These are phyloP conservation scores for Lamellibrachia satsuma DNA, from an alignment of 2,888 invertebrate genomes.

Conservation along the genomic window DNA sequence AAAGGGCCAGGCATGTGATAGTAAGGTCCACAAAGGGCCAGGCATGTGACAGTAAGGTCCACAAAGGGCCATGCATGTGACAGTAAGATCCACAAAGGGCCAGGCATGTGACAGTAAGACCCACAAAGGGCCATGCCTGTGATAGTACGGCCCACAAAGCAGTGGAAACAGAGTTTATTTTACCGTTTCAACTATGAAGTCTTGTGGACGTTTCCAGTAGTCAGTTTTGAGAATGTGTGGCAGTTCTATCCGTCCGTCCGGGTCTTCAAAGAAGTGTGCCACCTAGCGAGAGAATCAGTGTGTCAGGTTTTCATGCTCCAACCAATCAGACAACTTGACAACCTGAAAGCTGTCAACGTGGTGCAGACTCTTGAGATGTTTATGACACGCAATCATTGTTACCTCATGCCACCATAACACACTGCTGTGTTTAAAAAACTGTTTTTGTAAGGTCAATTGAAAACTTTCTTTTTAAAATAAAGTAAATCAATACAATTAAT, in stretches of 20 bases:
- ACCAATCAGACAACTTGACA: background rate
- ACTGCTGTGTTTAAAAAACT: background rate
- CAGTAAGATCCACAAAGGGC: no score
- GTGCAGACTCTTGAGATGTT: no score
- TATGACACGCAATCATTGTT: no score
- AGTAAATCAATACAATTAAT: no score
- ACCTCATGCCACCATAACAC: background rate
- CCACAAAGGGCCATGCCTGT: no score
- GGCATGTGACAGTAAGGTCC: no score
- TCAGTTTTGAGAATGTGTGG: constrained; percentile 59
- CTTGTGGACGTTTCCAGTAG: constrained; percentile 63
- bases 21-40: no score
- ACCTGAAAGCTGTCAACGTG: background rate
- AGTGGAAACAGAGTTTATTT: constrained; percentile 8
- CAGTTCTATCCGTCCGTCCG: constrained; percentile 63
- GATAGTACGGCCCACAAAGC: background rate
- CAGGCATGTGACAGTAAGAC: no score
- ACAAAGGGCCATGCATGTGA: no score
- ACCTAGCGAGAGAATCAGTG: constrained; percentile 28
- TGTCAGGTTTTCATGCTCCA: background rate
- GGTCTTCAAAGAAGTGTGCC: constrained; percentile 63
- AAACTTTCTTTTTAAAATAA: no score
- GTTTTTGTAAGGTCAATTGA: no score
- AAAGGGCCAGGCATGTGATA: no score
- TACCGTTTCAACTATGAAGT: constrained; percentile 62